Conservation (phyloP, 2,113 vertebrate species). For the Xyrauchen texanus region DNA sequence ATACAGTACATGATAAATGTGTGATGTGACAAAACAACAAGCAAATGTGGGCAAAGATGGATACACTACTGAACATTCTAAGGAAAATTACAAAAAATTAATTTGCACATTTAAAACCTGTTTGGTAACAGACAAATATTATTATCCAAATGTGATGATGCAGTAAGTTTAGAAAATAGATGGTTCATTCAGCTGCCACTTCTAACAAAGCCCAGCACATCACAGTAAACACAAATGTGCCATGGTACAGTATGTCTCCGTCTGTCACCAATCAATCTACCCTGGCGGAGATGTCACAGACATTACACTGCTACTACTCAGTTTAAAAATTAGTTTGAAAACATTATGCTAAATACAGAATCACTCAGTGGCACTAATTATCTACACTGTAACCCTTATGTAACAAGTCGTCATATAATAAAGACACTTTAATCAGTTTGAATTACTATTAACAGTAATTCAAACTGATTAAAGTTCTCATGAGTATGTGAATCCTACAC, state of each 20-base stretch:
- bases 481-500: not conserved
- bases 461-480: no score
- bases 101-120: not conserved
- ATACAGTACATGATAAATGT: not conserved
- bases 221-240: slow-evolving; percentile 34
- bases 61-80: not conserved
- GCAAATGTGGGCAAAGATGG: not conserved
- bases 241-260: slow-evolving; percentile 36
- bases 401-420: not conserved
- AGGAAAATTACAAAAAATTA: not conserved
- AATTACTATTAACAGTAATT: no score
- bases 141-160: slow-evolving; percentile 7
- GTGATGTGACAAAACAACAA: slow-evolving; percentile 1
- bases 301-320: slow-evolving; percentile 1
- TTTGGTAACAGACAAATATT: no score
- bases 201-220: slow-evolving; percentile 20
- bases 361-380: not conserved
- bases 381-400: not conserved
- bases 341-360: not conserved
- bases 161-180: slow-evolving; percentile 15
- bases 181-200: slow-evolving; percentile 10
- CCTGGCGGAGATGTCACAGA: slow-evolving; percentile 37
- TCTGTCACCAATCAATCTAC: slow-evolving; percentile 35
- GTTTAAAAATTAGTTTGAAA: not conserved
- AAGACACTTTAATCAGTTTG: no score